Evolutionary conservation across 2,888 invertebrate species (phyloP).

Genomic region (Hydrotaea cyrtoneurina): DNA sequence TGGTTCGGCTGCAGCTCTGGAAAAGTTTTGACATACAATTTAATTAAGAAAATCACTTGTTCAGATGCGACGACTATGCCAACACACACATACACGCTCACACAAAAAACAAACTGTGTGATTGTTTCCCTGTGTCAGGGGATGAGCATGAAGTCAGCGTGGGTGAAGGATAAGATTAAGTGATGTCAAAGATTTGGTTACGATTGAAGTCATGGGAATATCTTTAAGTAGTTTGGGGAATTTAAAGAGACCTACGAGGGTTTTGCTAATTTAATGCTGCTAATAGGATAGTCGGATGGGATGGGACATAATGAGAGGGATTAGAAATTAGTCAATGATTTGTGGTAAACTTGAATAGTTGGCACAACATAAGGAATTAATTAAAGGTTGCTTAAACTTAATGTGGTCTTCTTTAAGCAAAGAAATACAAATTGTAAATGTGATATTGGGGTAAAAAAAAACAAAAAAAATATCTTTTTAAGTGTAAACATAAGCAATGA

Average conservation of each 20-base stretch:
- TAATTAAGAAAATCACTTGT: slow-evolving; percentile 68
- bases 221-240: slow-evolving; percentile 15
- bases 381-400: not conserved
- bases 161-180: slow-evolving; percentile 50
- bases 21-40: slow-evolving; percentile 67
- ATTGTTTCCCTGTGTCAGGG: not conserved
- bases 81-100: too few relatives aligned
- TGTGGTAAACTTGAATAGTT: not conserved
- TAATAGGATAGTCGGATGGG: not conserved
- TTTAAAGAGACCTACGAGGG: too few relatives aligned
- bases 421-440: too few relatives aligned
- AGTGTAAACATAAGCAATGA: too few relatives aligned
- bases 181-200: slow-evolving; percentile 55
- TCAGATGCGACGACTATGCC: slow-evolving; percentile 32
- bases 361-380: not conserved
- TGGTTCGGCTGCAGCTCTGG: slow-evolving; percentile 38
- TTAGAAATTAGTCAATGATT: not conserved
- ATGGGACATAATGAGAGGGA: not conserved
- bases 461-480: too few relatives aligned
- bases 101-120: not conserved
- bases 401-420: not conserved
- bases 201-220: slow-evolving; percentile 9
- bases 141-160: slow-evolving; percentile 5
- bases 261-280: slow-evolving; percentile 7
- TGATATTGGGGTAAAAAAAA: not conserved